Conservation (phyloP, 2,888 invertebrate genomes). For the Perizoma affinitatum region DNA sequence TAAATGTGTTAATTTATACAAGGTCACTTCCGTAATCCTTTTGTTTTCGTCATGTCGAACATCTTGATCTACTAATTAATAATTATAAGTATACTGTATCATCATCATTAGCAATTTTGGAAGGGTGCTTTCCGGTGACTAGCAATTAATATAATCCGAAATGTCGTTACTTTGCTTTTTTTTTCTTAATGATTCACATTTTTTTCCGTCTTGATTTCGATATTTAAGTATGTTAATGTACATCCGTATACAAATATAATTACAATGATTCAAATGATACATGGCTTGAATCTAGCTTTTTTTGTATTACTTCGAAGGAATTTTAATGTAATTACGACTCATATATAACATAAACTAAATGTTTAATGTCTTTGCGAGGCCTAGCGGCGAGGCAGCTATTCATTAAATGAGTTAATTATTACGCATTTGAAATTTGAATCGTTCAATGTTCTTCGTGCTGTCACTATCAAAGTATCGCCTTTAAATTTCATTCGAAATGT, state of each 20-base stretch:
- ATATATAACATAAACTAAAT: conserved; percentile 26
- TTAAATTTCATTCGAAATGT: too few species aligned
- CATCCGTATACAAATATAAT: conserved; percentile 2
- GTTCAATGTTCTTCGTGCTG: too few species aligned
- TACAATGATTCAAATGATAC: conserved; percentile 16
- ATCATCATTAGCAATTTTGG: conserved; percentile 3
- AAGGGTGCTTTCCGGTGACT: too few species aligned
- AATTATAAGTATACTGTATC: not conserved
- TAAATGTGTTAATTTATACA: conserved; percentile 16
- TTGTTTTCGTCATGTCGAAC: conserved; percentile 13
- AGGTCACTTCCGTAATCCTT: conserved; percentile 23
- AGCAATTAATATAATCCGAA: too few species aligned
- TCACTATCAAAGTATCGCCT: too few species aligned
- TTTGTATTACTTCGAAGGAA: conserved; percentile 17
- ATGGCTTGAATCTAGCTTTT: conserved; percentile 14
- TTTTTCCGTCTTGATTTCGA: not conserved
- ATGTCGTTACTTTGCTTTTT: not conserved
- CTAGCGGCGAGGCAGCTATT: conserved; percentile 20
- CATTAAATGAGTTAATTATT: conserved; percentile 18
- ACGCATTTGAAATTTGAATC: not conserved
- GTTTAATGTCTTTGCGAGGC: conserved; percentile 27
- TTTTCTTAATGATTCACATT: not conserved
- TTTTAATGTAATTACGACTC: conserved; percentile 22
- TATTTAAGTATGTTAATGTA: conserved; percentile 1
- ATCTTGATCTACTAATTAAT: conserved; percentile 1